Evolutionary conservation across 2,797 vertebrate species (phyloP).

Genomic region (Catharus ustulatus): DNA sequence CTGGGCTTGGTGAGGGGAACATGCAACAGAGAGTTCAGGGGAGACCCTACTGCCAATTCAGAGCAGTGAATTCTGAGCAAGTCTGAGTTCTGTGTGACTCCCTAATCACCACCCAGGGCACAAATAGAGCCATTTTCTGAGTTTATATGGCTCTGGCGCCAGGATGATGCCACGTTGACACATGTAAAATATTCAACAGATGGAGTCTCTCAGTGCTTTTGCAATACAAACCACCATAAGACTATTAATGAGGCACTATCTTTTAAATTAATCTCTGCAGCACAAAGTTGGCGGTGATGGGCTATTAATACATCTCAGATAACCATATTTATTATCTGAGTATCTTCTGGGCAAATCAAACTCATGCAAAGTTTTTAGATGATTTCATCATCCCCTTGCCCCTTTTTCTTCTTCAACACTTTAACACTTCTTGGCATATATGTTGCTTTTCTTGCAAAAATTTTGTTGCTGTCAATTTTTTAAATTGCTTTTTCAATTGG

Average conservation of each 20-base stretch:
- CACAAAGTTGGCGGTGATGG: not conserved
- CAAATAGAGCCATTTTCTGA: not conserved
- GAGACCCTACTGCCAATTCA: not conserved
- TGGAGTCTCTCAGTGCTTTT: not conserved
- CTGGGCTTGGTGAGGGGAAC: not conserved
- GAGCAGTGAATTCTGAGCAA: not conserved
- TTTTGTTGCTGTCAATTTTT: not conserved
- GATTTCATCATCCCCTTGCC: not conserved
- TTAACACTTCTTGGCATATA: not conserved
- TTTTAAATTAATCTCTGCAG: conserved; percentile 19
- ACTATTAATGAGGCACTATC: conserved; percentile 6
- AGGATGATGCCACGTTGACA: not conserved
- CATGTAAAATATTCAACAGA: not conserved
- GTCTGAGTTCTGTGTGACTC: not conserved
- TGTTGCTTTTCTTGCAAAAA: not conserved
- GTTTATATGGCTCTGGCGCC: not conserved
- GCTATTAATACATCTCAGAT: not conserved
- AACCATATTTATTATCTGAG: not conserved
- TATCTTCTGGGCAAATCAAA: conserved; percentile 10
- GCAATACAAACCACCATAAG: not conserved
- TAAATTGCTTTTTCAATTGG: not conserved
- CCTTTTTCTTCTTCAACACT: not conserved
- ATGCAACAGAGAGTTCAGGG: not conserved
- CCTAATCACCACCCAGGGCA: not conserved
- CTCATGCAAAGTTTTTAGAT: not conserved